These are phyloP conservation scores for Athalia cordata DNA, from an alignment of 2,888 invertebrate genomes.

Conservation along the genomic window DNA sequence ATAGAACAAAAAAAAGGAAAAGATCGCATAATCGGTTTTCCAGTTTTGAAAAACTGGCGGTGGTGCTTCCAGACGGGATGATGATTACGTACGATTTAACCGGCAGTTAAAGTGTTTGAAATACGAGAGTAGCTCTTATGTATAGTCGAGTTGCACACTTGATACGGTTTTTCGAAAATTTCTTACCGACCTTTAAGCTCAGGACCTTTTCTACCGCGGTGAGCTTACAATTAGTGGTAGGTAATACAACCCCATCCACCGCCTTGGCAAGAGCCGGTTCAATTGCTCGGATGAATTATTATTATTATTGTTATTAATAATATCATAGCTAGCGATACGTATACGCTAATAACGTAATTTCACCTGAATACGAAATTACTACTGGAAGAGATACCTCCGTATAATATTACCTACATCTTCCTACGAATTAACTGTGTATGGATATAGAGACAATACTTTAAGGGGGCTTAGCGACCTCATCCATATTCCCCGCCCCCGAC, in stretches of 20 bases:
- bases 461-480: conserved; percentile 34
- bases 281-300: conserved; percentile 42
- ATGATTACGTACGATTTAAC: too few relatives aligned
- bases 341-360: conserved; percentile 42
- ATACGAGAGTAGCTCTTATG: neutral
- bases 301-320: conserved; percentile 1
- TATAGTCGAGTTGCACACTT: neutral
- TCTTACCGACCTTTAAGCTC: neutral
- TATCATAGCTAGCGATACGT: too few relatives aligned
- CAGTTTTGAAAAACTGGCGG: too few relatives aligned
- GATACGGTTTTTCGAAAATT: conserved; percentile 9
- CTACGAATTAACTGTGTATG: conserved; percentile 20
- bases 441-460: conserved; percentile 30
- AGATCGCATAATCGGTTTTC: too few relatives aligned
- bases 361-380: conserved; percentile 44
- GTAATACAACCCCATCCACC: conserved; percentile 1
- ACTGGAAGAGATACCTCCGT: conserved; percentile 12
- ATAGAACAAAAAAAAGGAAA: too few relatives aligned
- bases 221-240: conserved; percentile 38
- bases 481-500: neutral
- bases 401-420: neutral
- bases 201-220: neutral
- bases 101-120: neutral
- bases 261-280: neutral
- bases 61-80: too few relatives aligned